A percentile compares a stretch with the other conserved stretches of the same genome.
Conservation (phyloP, 1,140 invertebrate species). For the Meloidogyne chitwoodi region DNA sequence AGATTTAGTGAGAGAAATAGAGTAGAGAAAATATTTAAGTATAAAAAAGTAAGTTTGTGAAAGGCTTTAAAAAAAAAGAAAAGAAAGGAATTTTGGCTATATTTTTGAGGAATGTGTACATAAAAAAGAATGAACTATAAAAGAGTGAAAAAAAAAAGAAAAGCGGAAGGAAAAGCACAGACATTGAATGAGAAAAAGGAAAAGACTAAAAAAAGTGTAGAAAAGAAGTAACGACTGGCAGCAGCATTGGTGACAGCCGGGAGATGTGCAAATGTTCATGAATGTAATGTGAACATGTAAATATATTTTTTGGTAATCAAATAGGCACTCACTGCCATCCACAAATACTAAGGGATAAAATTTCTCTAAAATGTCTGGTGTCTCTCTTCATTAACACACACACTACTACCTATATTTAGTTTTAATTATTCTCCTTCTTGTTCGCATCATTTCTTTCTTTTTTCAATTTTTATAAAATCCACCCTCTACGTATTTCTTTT, state of each 20-base stretch:
- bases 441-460: neutral
- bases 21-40: too few relatives aligned
- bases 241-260: neutral
- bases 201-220: neutral
- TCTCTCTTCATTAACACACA: neutral
- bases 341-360: neutral
- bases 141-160: neutral
- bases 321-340: neutral
- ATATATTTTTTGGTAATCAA: neutral
- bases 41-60: neutral
- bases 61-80: constrained; percentile 20
- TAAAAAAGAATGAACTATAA: constrained; percentile 5
- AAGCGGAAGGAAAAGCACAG: constrained; percentile 3
- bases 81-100: constrained; percentile 8
- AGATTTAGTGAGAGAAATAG: too few relatives aligned
- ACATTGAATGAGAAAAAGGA: neutral
- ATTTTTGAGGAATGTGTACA: neutral
- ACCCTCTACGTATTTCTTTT: neutral
- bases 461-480: neutral
- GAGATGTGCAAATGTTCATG: neutral
- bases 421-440: neutral
- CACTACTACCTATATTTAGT: neutral
- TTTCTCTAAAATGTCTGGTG: neutral
- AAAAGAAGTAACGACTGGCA: neutral
- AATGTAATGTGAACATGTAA: neutral